Evolutionary conservation across 92 coral and sea anemone genomes (phyloP), one percentile per base, ranked within the genome.

Genomic region (Porites cylindrica): DNA sequence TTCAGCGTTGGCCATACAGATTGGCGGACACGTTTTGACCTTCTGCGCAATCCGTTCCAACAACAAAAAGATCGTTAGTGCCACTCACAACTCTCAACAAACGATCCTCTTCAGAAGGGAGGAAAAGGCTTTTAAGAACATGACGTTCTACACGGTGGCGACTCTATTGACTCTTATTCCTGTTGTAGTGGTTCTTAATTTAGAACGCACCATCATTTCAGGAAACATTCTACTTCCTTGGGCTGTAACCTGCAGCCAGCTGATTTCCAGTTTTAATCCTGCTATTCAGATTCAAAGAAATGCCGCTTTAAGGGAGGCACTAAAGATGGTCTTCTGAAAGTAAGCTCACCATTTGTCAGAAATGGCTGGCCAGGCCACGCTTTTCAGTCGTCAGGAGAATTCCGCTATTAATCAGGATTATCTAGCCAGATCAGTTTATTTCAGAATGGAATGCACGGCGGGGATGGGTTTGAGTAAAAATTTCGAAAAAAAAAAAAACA

Each of bases 41-140:
- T 79, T 79, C 72, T 13, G 47, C 13, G 83, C 83, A n/a, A 50
- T 79, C 73, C 83, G 83, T 19, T 11, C 32, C 2, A 64, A 62
- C 61, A 79, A 65, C 83, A 79, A 60, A 51, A 64, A 21, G 47
- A 65, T 79, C 47, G 17, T 79, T 0, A 19, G 83, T 7, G 47
- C 43, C 14, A 47, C 83, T 50, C 83, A 79, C 59, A 66, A 11
- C 21, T 51, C 4, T 2, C 83, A 43, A 10, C 72, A 63, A 20
- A 60, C 61, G 61, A 63, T 51, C 13, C 17, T 79, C 72, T 79
- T 26, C 6, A 64, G 65, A 11, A n/a, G 83, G 51, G 83, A 64
- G 72, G 47, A 64, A 50, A 79, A 79, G 20, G 83, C 73, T 5
- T 66, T 66, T 2, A 20, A 6, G 20, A 43, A 50, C 56, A 66